Conservation (phyloP, 2,797 vertebrate genomes). For the Yasuhikotakia modesta region DNA sequence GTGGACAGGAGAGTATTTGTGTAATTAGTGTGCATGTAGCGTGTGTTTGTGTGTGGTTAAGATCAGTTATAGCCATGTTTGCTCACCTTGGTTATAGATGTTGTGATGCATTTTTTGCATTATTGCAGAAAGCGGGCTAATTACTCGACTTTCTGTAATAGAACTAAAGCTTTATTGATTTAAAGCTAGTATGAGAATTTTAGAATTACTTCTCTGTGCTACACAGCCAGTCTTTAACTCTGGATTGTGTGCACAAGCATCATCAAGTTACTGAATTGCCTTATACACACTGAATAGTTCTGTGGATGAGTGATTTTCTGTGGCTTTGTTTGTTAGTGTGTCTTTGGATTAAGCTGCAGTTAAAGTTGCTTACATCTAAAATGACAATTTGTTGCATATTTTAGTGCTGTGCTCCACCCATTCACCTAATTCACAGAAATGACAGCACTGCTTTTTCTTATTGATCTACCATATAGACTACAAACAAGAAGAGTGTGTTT, state of each 20-base stretch:
- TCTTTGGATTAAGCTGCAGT: slow-evolving; percentile 38
- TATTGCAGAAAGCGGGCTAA: slow-evolving; percentile 45
- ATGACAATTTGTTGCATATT: background rate
- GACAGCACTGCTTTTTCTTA: background rate
- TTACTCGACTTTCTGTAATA: slow-evolving; percentile 51
- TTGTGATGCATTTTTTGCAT: slow-evolving; percentile 49
- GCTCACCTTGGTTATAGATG: slow-evolving; percentile 45
- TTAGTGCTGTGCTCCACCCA: slow-evolving; percentile 10
- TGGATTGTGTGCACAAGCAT: slow-evolving; percentile 34
- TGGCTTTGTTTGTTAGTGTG: slow-evolving; percentile 33
- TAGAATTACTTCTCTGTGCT: slow-evolving; percentile 10
- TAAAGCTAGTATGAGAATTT: slow-evolving; percentile 33
- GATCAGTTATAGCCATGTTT: slow-evolving; percentile 57
- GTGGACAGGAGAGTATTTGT: slow-evolving; percentile 53
- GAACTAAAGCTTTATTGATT: slow-evolving; percentile 31
- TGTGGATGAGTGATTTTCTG: slow-evolving; percentile 38
- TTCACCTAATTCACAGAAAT: background rate
- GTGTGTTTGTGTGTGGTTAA: slow-evolving; percentile 56
- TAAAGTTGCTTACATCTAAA: slow-evolving; percentile 22
- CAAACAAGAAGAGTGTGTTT: background rate
- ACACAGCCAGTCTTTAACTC: slow-evolving; percentile 33
- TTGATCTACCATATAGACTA: background rate
- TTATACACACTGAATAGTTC: slow-evolving; percentile 48
- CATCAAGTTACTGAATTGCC: slow-evolving; percentile 47
- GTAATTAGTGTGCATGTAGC: slow-evolving; percentile 68